phyloP scores from a whole-genome alignment of 1,140 invertebrate genomes.

The Teleopsis dalmanni region DNA sequence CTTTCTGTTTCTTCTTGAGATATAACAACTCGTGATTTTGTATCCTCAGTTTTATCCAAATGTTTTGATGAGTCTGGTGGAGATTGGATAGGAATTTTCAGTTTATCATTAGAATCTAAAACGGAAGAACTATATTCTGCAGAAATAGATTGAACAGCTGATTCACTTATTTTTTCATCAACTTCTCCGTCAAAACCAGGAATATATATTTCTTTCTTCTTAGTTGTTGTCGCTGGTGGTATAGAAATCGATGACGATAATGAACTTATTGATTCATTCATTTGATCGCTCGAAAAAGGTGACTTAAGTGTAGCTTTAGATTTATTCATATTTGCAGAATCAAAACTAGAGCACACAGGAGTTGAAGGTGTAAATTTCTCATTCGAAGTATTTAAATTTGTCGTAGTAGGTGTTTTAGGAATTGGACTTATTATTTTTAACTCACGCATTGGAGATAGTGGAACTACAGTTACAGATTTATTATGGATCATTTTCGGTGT shows the following conservation, averaged over 20 bases:
- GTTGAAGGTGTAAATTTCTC: conserved; percentile 21
- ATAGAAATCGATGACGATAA: conserved; percentile 3
- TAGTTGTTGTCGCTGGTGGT: conserved; percentile 22
- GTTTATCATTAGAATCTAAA: conserved; percentile 42
- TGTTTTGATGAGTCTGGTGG: conserved; percentile 41
- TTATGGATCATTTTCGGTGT: conserved; percentile 10
- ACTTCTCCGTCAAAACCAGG: conserved; percentile 61
- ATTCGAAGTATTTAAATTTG: conserved; percentile 17
- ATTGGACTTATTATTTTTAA: conserved; percentile 52
- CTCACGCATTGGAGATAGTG: conserved; percentile 43
- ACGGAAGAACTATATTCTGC: conserved; percentile 46
- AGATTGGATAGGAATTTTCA: conserved; percentile 40
- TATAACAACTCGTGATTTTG: conserved; percentile 70
- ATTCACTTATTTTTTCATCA: conserved; percentile 68
- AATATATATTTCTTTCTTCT: conserved; percentile 57
- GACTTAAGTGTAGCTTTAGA: not conserved
- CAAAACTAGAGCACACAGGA: not conserved
- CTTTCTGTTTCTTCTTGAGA: conserved; percentile 89
- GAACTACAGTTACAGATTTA: conserved; percentile 29
- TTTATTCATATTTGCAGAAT: conserved; percentile 3
- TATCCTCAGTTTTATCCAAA: conserved; percentile 56
- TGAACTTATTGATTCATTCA: conserved; percentile 7
- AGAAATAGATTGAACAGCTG: conserved; percentile 68
- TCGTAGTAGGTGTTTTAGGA: conserved; percentile 47
- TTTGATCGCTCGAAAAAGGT: not conserved